Base-by-base conservation (phyloP, 2,113 vertebrate genomes). In the Caranx ignobilis region DNA sequence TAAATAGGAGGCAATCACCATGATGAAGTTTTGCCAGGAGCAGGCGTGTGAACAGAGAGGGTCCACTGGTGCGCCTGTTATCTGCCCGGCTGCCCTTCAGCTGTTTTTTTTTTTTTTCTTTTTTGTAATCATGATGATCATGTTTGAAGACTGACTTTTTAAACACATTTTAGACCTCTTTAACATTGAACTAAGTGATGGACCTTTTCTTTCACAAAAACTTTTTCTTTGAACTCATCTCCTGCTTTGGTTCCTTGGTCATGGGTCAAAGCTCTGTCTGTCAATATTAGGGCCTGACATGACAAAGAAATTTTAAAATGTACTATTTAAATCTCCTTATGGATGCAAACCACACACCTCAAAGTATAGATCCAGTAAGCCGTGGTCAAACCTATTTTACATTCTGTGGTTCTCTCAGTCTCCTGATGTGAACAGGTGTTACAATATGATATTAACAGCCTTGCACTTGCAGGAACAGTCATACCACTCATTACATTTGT, bases 1-100 rank as follows among this genome's bases (percentile, higher is more conserved):
- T 69, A 85, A 89, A 91, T 72, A 64, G 32, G 60, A 76, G 66
- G 74, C 69, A 80, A 88, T 59, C 75, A 73, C 60, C 69, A 52
- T 59, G 63, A 81, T 81, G 69, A 85, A 55, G 65, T 85, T 88
- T 84, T 55, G 66, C 83, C 75, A 62, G 55, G 55, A 74, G 80
- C 59, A 45, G 54, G 37, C 43, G 10, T 73, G 15, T 59, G 81
- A 83, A 56, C 41, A 70, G 45, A 35, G 63, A 82, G 56, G 71
- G 64, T 60, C 60, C 39, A 26, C 73, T 2, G 31, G 34, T 57
- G 71, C 47, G 55, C 26, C 60, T 57, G 66, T 39, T 69, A 68
- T 75, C 78, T 68, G 48, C 50, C 67, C 19, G 8, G 59, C 50
- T 67, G 57, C 54, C 76, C 50, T 74, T 72, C 54, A 43, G 41